phyloP scores from a whole-genome alignment of 2,113 vertebrate species.

The Psittacus erithacus region DNA sequence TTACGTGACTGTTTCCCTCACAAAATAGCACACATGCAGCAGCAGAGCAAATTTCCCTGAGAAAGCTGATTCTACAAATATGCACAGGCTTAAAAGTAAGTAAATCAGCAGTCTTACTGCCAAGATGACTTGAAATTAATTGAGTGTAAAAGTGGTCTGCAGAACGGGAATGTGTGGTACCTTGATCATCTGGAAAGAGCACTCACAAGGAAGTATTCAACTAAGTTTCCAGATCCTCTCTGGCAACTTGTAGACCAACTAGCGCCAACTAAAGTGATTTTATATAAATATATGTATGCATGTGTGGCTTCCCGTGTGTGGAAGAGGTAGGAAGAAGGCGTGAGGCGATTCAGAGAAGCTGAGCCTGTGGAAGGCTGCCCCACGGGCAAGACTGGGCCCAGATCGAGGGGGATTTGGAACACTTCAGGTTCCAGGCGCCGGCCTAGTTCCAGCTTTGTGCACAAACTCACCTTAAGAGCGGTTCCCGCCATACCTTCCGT shows the following conservation, averaged over 20 bases:
- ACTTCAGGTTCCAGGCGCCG: fast-evolving
- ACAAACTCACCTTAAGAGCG: fast-evolving
- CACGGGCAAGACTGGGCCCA: not conserved
- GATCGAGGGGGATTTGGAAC: no score
- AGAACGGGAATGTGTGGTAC: not conserved
- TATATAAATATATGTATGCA: no score
- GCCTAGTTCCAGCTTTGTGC: fast-evolving
- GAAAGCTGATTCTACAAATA: not conserved
- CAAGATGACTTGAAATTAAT: not conserved
- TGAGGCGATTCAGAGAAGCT: not conserved
- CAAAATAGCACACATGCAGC: fast-evolving
- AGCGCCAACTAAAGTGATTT: not conserved
- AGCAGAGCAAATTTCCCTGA: not conserved
- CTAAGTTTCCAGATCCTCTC: not conserved
- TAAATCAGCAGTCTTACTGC: not conserved
- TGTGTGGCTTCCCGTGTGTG: not conserved
- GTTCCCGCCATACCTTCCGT: not conserved
- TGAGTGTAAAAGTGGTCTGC: not conserved
- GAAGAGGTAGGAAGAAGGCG: not conserved
- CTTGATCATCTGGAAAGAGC: not conserved
- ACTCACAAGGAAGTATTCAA: not conserved
- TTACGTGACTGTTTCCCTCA: not conserved
- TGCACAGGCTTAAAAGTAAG: not conserved
- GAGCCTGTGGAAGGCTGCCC: not conserved
- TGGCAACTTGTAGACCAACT: not conserved